Base-by-base conservation (phyloP, 2,797 vertebrate species). In the Diplodus puntazzo region DNA sequence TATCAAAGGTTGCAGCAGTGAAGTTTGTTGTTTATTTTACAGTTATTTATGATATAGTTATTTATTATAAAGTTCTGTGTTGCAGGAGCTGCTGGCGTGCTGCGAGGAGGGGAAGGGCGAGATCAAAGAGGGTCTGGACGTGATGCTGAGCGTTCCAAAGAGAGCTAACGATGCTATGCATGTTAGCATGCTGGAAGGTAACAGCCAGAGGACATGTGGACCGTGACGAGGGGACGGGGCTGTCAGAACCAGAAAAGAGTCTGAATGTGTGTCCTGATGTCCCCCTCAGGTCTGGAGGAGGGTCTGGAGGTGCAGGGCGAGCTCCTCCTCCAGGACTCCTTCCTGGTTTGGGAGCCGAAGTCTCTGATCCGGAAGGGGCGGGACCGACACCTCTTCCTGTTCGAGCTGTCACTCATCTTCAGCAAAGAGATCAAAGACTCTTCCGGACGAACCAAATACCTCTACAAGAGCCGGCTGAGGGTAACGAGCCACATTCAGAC, bases 391-490 rank as follows among this genome's bases (percentile, higher is more conserved):
- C 96, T 99, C 82, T 99, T 99, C 94, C 96, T 99, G 88, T 99
- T 99, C 72, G 98, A 99, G 94, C 97, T 99, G 93, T 99, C 98
- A 67, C 96, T 99, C 88, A 97, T 99, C 90, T 99, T 99, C 92
- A 99, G 98, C 93, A 99, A 99, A 85, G 98, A 99, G 91, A 99
- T 99, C 89, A 99, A 99, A 91, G 98, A 99, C 92, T 99, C 98
- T 21, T 96, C 97, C 2, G 98, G 98, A 92, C 96, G 97, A 82
- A 98, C 96, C 42, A 99, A 99, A 95, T 99, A 99, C 85, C 96
- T 99, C 90, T 99, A 98, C 96, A 99, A 99, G 96, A 98, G 90
- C 76, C 42, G 93, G 2, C 90, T 94, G 49, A 87, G 92, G 92
- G 93, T 92, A 83, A 78, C 6, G 5, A 39, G 27, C 45, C 30